These are phyloP conservation scores for Aspidapion aeneum DNA, from an alignment of 2,888 invertebrate species.

Conservation along the genomic window DNA sequence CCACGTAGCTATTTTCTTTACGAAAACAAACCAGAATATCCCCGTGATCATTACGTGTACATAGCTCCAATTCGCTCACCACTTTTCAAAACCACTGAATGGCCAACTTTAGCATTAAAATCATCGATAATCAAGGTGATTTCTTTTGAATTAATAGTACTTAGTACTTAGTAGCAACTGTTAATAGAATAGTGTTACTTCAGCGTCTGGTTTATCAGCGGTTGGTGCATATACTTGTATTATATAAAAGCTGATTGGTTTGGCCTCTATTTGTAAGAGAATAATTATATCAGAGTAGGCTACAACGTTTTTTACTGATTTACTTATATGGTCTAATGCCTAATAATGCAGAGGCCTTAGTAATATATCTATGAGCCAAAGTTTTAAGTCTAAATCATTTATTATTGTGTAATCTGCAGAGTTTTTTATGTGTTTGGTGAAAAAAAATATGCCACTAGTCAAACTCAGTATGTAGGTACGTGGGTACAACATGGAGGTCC, in stretches of 20 bases:
- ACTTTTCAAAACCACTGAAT: neutral
- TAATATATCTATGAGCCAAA: no score
- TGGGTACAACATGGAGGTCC: no score
- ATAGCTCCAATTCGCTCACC: neutral
- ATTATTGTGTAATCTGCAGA: no score
- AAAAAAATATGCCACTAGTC: no score
- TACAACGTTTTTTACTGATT: neutral
- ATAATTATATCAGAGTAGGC: conserved; percentile 1
- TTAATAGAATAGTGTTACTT: neutral
- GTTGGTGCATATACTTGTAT: neutral
- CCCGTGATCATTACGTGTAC: neutral
- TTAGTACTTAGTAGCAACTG: no score
- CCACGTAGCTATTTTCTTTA: neutral
- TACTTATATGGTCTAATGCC: neutral
- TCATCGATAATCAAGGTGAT: neutral
- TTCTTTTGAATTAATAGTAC: no score
- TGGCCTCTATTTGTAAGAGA: neutral
- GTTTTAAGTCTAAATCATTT: no score
- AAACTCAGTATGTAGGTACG: no score
- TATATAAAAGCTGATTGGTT: neutral
- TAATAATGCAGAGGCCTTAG: no score
- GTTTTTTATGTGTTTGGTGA: no score
- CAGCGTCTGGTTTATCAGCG: neutral
- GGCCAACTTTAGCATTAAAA: neutral
- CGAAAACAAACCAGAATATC: neutral